A percentile compares a stretch with the other conserved stretches of the same genome.
Evolutionary conservation across 2,888 invertebrate genomes (phyloP).

Genomic region (Zhuqinia jingwanae): DNA sequence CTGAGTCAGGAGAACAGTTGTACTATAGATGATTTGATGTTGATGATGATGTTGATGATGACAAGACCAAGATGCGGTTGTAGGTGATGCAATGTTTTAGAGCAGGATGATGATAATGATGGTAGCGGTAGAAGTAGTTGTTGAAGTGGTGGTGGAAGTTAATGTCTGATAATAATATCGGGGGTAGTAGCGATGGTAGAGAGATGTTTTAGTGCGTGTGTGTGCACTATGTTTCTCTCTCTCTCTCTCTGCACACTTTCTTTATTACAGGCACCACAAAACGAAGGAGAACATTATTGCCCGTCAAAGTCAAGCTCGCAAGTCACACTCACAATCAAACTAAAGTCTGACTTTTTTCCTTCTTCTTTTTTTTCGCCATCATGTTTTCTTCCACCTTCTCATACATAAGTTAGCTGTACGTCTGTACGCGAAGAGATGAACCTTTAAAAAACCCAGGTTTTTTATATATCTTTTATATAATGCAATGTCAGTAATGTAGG

Average conservation of each 20-base stretch:
- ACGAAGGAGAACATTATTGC: constrained; percentile 57
- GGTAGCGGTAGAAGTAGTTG: neutral
- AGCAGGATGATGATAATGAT: constrained; percentile 5
- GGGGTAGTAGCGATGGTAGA: neutral
- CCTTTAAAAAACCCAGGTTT: too few relatives aligned
- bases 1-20: too few relatives aligned
- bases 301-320: constrained; percentile 60
- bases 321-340: constrained; percentile 50
- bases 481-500: neutral
- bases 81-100: neutral
- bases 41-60: neutral
- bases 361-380: constrained; percentile 5
- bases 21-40: constrained; percentile 3
- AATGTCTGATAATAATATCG: constrained; percentile 43
- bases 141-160: constrained; percentile 7
- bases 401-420: neutral
- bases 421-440: neutral
- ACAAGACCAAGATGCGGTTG: constrained; percentile 7
- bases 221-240: too few relatives aligned
- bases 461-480: constrained; percentile 13
- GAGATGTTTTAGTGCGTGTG: constrained; percentile 25
- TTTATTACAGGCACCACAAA: neutral
- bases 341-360: constrained; percentile 51
- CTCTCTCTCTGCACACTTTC: neutral
- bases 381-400: constrained; percentile 14